A percentile compares a stretch with the other conserved stretches of the same genome.
Conservation (phyloP, 2,888 invertebrate genomes). For the Agriopis aurantiaria region DNA sequence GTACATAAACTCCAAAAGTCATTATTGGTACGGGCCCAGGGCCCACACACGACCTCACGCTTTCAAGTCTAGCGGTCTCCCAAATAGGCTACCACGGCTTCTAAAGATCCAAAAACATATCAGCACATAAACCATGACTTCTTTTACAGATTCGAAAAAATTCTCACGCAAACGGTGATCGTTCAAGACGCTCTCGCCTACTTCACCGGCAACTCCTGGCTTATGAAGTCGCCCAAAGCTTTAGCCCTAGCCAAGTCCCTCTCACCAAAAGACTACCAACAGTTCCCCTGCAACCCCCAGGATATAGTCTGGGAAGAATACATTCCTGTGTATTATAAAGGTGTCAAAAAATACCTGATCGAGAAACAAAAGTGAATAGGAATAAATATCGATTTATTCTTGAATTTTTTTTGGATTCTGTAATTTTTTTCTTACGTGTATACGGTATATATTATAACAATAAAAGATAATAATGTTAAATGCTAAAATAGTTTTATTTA, state of each 20-base stretch:
- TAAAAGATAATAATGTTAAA: too few species aligned
- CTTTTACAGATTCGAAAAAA: constrained; percentile 88
- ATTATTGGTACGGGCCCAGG: too few species aligned
- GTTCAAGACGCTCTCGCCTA: constrained; percentile 89
- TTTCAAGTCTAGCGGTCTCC: too few species aligned
- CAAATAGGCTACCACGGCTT: too few species aligned
- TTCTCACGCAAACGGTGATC: constrained; percentile 90
- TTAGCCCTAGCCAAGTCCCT: constrained; percentile 85
- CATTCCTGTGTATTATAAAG: constrained; percentile 92
- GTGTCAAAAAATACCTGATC: constrained; percentile 89
- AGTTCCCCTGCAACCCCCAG: constrained; percentile 92
- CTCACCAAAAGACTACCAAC: constrained; percentile 88
- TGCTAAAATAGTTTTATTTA: too few species aligned
- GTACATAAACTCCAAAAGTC: too few species aligned
- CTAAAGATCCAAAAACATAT: too few species aligned
- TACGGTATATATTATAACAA: too few species aligned
- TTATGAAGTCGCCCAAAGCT: constrained; percentile 91
- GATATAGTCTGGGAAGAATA: constrained; percentile 93
- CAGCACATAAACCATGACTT: not conserved
- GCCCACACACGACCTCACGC: too few species aligned
- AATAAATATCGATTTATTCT: not conserved
- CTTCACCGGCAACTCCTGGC: constrained; percentile 93
- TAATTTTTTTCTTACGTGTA: too few species aligned
- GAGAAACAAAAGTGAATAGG: constrained; percentile 18
- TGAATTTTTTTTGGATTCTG: not conserved